Base-by-base conservation (phyloP, 2,888 invertebrate species). In the Meloe dianella region DNA sequence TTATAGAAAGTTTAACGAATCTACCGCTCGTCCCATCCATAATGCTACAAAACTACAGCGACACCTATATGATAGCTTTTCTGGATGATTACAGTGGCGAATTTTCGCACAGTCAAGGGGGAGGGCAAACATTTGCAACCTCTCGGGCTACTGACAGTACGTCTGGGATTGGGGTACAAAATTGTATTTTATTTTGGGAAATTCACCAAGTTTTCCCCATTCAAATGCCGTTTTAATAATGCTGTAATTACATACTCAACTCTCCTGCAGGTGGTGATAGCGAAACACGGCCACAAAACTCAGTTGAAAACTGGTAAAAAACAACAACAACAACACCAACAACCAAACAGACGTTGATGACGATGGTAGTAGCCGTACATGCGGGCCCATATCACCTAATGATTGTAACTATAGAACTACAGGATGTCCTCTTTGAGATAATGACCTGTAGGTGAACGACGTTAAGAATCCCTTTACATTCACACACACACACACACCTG, bases 251-350 rank as follows among this genome's bases (percentile, higher is more conserved):
- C 58, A 35, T 58, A 22, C 35, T 30, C 12, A 5, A 5, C 7
- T 58, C 58, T 10, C 12, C 14, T 24, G 54, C 54, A 54, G 54
- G 54, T 54, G 54, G 24, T 54, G 54, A 54, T 54, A 54, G 22
- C 54, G 84, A 85, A 83, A 81, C 80, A 80, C 58, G 58, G 38
- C 64, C 61, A 60, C 64, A 67, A 65, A 69, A n/a, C n/a, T n/a
- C n/a, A n/a, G n/a, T 65, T 20, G 2, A 20, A 47, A 24, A 24
- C 5, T 12, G n/a, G 41, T 7, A 17, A 17, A 7, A 41, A 6
- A 17, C 20, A 12, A 20, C 0, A 17, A 20, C 2, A 22, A 22
- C 20, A 12, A 20, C 0, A 17, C 9, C 2, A 22, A 22, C 17
- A n/a, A 41, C 12, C 10, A 8, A 20, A 54, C 24, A 54, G 14